Evolutionary conservation across 2,113 vertebrate genomes (phyloP).

Genomic region (Channa maculata): DNA sequence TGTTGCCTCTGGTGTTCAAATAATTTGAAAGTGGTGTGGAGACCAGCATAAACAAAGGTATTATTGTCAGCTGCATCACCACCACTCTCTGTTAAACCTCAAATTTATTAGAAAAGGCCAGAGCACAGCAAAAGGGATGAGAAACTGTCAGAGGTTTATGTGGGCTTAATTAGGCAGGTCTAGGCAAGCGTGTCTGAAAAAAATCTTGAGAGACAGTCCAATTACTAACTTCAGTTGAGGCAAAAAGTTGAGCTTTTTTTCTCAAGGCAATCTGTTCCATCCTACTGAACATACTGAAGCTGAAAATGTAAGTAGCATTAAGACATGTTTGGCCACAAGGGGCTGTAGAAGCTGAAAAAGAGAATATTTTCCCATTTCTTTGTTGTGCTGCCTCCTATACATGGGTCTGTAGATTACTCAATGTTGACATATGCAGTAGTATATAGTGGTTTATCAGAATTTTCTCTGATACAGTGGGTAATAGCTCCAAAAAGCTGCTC

Average conservation of each 20-base stretch:
- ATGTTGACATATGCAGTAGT: no score
- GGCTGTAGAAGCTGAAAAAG: neutral
- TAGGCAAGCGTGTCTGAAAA: constrained; percentile 37
- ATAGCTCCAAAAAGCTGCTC: neutral
- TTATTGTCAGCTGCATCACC: constrained; percentile 42
- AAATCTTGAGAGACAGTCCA: constrained; percentile 59
- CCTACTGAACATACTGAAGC: neutral
- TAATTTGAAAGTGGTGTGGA: constrained; percentile 42
- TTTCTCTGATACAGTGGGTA: neutral
- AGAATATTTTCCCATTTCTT: neutral
- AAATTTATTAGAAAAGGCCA: constrained; percentile 45
- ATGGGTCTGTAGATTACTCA: no score
- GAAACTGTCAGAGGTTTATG: constrained; percentile 53
- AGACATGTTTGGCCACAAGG: neutral
- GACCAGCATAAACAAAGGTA: constrained; percentile 43
- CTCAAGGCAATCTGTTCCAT: constrained; percentile 33
- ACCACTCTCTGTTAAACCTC: constrained; percentile 20
- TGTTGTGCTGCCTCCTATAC: neutral
- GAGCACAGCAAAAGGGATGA: constrained; percentile 30
- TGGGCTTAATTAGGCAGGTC: constrained; percentile 62
- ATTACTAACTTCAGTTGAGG: constrained; percentile 41
- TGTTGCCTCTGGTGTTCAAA: constrained; percentile 19
- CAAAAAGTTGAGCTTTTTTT: constrained; percentile 32
- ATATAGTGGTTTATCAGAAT: neutral
- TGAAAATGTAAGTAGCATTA: constrained; percentile 23